Evolutionary conservation across 2,113 vertebrate genomes (phyloP).

Genomic region (Vireo altiloquus): DNA sequence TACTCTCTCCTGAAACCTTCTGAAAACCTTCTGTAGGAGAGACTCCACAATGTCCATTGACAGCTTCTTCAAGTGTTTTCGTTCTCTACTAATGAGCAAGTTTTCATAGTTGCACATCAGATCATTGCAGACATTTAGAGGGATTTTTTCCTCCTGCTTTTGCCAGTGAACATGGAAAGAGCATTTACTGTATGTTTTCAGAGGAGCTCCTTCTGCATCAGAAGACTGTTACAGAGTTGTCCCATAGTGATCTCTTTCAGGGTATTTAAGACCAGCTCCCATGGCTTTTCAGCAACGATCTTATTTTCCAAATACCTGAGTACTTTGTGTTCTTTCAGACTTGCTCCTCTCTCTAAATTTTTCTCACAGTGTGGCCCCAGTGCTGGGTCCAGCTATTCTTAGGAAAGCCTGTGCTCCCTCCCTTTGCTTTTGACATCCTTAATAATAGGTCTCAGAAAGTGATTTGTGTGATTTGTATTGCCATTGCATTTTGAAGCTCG

Average conservation of each 20-base stretch:
- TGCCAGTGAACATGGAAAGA: neutral
- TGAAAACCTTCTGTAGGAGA: neutral
- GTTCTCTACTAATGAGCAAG: neutral
- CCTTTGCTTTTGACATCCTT: neutral
- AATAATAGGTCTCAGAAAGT: neutral
- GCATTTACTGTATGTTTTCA: neutral
- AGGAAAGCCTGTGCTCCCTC: neutral
- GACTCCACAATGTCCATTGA: neutral
- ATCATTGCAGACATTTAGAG: neutral
- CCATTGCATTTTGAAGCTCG: rapidly evolving
- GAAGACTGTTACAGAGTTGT: neutral
- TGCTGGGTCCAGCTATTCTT: neutral
- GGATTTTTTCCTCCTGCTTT: neutral
- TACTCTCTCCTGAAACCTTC: neutral
- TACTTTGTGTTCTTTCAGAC: neutral
- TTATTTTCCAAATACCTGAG: neutral
- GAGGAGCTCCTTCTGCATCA: neutral
- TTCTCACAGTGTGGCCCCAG: neutral
- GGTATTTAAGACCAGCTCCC: neutral
- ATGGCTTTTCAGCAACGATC: neutral
- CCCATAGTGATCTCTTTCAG: neutral
- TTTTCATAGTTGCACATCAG: neutral
- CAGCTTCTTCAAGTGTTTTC: neutral
- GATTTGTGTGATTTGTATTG: neutral
- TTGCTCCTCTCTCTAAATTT: neutral